These are phyloP conservation scores for Discoglossus pictus DNA, from an alignment of 2,797 vertebrate species.

Conservation along the genomic window DNA sequence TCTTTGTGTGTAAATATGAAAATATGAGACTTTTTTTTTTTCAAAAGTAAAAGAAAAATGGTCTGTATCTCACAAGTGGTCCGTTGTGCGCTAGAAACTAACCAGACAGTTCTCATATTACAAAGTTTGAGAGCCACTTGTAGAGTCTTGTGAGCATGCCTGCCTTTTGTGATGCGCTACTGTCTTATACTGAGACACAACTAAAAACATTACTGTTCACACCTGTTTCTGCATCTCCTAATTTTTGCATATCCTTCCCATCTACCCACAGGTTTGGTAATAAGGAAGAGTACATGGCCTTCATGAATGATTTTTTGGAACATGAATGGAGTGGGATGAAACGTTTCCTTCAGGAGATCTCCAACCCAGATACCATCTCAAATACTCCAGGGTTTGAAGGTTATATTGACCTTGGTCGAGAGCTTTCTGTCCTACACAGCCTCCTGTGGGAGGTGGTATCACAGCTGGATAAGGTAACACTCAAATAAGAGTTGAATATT, in stretches of 20 bases:
- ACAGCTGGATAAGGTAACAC: constrained; percentile 91
- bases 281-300: constrained; percentile 98
- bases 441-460: constrained; percentile 94
- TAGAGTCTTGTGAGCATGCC: no score
- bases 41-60: no score
- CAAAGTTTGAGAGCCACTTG: no score
- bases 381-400: constrained; percentile 91
- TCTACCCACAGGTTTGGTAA: constrained; percentile 84
- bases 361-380: constrained; percentile 87
- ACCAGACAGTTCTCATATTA: no score
- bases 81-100: no score
- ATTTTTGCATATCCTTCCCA: constrained; percentile 32
- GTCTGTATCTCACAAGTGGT: no score
- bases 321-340: constrained; percentile 96
- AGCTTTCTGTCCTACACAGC: constrained; percentile 90
- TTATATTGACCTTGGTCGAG: constrained; percentile 92
- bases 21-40: no score
- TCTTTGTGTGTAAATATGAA: no score
- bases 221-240: not conserved
- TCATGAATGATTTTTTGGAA: constrained; percentile 97
- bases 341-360: constrained; percentile 92
- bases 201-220: no score
- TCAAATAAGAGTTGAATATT: constrained; percentile 30
- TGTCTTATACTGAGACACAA: no score
- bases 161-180: no score